Evolutionary conservation across 2,113 vertebrate species (phyloP).

Genomic region (Apistogramma diplotaenia): DNA sequence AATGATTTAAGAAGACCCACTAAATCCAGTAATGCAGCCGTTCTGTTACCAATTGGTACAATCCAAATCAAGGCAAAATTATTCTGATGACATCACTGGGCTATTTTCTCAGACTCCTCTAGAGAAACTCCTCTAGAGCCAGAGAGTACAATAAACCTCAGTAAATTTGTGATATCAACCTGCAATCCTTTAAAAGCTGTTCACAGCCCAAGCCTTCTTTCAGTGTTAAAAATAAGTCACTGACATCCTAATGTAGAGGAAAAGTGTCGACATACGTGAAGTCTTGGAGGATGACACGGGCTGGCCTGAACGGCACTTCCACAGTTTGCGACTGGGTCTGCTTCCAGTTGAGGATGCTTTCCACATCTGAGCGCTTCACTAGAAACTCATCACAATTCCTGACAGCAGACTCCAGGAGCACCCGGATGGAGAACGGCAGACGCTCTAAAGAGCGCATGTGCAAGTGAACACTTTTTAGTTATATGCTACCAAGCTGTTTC

Average conservation of each 20-base stretch:
- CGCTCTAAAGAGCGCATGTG: slow-evolving; percentile 62
- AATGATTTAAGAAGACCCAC: background rate
- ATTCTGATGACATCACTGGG: background rate
- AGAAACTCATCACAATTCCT: slow-evolving; percentile 95
- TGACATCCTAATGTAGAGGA: background rate
- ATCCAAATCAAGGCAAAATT: background rate
- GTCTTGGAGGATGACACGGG: slow-evolving; percentile 95
- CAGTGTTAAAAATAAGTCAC: background rate
- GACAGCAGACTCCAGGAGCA: slow-evolving; percentile 91
- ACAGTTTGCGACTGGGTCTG: slow-evolving; percentile 84
- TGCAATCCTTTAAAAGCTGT: too few species aligned
- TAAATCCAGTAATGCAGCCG: background rate
- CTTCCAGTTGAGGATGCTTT: slow-evolving; percentile 94
- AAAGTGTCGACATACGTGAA: slow-evolving; percentile 85
- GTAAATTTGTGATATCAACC: too few species aligned
- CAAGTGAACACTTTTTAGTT: rapidly evolving
- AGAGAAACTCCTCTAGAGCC: too few species aligned
- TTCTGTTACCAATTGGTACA: background rate
- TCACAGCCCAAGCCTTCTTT: too few species aligned
- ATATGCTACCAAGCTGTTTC: background rate
- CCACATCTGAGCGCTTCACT: slow-evolving; percentile 88
- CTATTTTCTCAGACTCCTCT: too few species aligned
- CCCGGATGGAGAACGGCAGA: slow-evolving; percentile 91
- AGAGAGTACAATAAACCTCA: too few species aligned
- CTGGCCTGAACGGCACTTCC: slow-evolving; percentile 94